phyloP scores from a whole-genome alignment of 2,888 invertebrate species.

The Plemyria rubiginata region DNA sequence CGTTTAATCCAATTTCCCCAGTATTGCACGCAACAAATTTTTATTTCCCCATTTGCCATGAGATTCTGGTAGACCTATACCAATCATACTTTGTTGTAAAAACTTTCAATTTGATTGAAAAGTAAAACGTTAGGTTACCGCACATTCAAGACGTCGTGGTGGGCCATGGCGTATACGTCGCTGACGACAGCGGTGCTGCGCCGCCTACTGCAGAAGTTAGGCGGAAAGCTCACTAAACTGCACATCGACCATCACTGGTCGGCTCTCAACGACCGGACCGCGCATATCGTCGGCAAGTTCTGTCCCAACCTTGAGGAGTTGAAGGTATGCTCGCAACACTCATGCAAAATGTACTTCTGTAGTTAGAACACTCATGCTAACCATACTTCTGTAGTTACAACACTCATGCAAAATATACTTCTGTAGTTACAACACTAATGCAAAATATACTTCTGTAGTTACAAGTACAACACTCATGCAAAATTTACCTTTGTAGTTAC shows the following conservation, averaged over 20 bases:
- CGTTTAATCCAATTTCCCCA: no score
- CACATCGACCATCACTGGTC: conserved; percentile 80
- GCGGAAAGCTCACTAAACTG: conserved; percentile 72
- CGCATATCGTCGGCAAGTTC: conserved; percentile 83
- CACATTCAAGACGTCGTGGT: conserved; percentile 74
- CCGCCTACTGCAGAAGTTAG: conserved; percentile 79
- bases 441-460: no score
- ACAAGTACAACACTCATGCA: no score
- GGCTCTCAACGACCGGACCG: conserved; percentile 80
- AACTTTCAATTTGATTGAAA: background rate
- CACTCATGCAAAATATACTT: no score
- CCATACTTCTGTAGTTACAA: no score
- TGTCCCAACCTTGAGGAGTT: conserved; percentile 83
- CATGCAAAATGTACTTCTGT: no score
- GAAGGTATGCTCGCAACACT: conserved; percentile 55
- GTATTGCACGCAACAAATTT: no score
- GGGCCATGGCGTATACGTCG: conserved; percentile 61
- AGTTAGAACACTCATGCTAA: no score
- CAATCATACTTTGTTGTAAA: background rate
- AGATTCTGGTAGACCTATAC: no score
- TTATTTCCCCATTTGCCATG: no score
- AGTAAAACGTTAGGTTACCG: conserved; percentile 60
- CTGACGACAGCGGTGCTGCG: conserved; percentile 80
- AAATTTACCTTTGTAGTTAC: no score
- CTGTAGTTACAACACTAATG: no score